Percentiles rank a stretch among this genome's conserved stretches.
phyloP scores from a whole-genome alignment of 1,140 invertebrate species.

The Acromyrmex echinatior region DNA sequence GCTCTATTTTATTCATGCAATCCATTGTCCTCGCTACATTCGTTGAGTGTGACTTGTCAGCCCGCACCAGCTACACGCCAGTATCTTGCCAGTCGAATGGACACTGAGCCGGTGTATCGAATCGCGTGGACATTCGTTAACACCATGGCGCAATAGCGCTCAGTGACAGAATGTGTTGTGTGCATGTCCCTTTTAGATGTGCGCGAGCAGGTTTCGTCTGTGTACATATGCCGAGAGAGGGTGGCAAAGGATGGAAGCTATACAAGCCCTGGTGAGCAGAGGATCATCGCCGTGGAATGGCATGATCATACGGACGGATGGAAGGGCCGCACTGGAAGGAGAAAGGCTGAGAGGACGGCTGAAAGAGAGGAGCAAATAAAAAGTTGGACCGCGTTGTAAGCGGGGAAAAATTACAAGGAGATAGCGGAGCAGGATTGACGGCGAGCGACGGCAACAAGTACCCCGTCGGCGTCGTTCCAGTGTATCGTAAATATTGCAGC shows the following conservation, averaged over 20 bases:
- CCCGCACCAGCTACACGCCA: conserved; percentile 5
- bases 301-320: conserved; percentile 77
- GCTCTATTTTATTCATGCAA: conserved; percentile 43
- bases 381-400: conserved; percentile 56
- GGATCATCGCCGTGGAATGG: conserved; percentile 81
- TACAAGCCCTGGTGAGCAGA: conserved; percentile 77
- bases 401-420: conserved; percentile 59
- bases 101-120: conserved; percentile 56
- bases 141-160: conserved; percentile 41
- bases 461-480: conserved; percentile 74
- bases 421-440: conserved; percentile 40
- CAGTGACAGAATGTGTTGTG: conserved; percentile 29
- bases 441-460: conserved; percentile 79
- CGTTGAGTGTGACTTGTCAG: conserved; percentile 45
- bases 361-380: conserved; percentile 65
- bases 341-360: conserved; percentile 55
- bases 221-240: conserved; percentile 61
- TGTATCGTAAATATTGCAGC: conserved; percentile 70
- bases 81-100: conserved; percentile 59
- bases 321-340: conserved; percentile 63
- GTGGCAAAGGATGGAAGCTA: conserved; percentile 63
- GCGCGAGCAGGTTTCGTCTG: conserved; percentile 30
- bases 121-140: conserved; percentile 64
- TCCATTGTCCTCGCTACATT: conserved; percentile 31
- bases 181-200: conserved; percentile 46